These are phyloP conservation scores for Eleginops maclovinus DNA, from an alignment of 2,113 vertebrate genomes.

Conservation along the genomic window DNA sequence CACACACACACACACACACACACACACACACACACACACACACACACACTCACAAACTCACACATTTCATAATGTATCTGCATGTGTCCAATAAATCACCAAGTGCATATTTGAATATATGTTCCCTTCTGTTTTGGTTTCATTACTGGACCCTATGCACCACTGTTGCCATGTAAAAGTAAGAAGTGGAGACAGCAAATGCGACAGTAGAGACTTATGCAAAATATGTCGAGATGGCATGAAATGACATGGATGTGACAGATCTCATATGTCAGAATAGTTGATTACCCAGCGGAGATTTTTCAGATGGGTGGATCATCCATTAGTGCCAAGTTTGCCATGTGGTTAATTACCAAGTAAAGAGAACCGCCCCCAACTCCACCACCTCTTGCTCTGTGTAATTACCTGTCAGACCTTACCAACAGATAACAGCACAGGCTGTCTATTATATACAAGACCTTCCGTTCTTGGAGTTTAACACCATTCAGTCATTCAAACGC, in stretches of 20 bases:
- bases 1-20: constrained; percentile 20
- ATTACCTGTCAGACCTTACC: constrained; percentile 67
- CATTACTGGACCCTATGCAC: not conserved
- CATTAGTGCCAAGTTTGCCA: not conserved
- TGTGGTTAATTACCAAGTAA: constrained; percentile 45
- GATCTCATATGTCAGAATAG: constrained; percentile 1
- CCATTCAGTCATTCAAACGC: constrained; percentile 1
- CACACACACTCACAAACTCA: too few relatives aligned
- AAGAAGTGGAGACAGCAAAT: constrained; percentile 1
- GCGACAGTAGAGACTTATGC: not conserved
- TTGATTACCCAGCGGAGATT: constrained; percentile 46
- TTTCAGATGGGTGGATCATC: not conserved
- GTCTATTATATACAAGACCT: constrained; percentile 21
- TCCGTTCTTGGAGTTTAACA: not conserved
- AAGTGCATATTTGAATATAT: not conserved
- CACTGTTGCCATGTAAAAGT: not conserved
- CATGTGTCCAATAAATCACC: constrained; percentile 7
- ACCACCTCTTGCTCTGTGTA: constrained; percentile 34
- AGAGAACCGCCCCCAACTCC: not conserved
- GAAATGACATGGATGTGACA: constrained; percentile 1
- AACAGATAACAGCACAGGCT: constrained; percentile 54
- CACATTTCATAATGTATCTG: too few relatives aligned
- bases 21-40: constrained; percentile 15
- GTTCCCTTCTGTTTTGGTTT: not conserved
- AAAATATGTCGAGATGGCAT: constrained; percentile 4